These are phyloP conservation scores for Camptogramma bilineatum DNA, from an alignment of 2,888 invertebrate genomes.

Conservation along the genomic window DNA sequence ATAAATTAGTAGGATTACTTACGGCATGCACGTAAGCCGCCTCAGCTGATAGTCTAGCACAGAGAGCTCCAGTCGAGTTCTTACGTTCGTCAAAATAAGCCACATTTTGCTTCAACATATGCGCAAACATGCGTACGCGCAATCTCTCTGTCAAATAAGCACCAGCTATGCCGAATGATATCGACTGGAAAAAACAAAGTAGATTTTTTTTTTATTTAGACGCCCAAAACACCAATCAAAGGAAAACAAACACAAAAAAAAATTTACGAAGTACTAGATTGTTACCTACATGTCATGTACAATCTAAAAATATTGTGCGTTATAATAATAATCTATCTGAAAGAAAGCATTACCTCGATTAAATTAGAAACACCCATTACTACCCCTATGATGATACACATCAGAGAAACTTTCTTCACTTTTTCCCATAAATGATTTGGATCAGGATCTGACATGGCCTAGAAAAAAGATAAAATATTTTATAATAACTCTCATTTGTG, in stretches of 20 bases:
- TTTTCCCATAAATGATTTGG: conserved; percentile 52
- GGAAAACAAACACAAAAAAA: too few species aligned
- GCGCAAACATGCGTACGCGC: conserved; percentile 87
- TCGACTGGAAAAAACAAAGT: conserved; percentile 68
- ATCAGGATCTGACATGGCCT: conserved; percentile 61
- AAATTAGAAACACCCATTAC: conserved; percentile 57
- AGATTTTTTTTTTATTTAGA: too few species aligned
- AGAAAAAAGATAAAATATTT: conserved; percentile 14
- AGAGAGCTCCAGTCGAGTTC: conserved; percentile 90
- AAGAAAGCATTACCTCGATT: conserved; percentile 50
- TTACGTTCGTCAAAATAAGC: conserved; percentile 88
- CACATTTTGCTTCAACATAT: conserved; percentile 88
- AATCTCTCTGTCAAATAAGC: conserved; percentile 90
- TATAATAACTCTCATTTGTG: neutral
- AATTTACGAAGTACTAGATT: too few species aligned
- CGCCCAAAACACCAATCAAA: too few species aligned
- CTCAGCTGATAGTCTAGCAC: conserved; percentile 89
- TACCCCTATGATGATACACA: conserved; percentile 55
- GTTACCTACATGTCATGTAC: too few species aligned
- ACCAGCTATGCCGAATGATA: conserved; percentile 90
- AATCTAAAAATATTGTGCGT: too few species aligned
- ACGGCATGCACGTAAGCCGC: conserved; percentile 91
- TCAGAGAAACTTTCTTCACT: conserved; percentile 51
- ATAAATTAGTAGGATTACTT: too few species aligned
- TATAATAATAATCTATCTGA: neutral